Percentiles rank a stretch among this genome's conserved stretches.
These are phyloP conservation scores for Tamias sibiricus DNA, from an alignment of 2,113 vertebrate genomes.

Conservation along the genomic window DNA sequence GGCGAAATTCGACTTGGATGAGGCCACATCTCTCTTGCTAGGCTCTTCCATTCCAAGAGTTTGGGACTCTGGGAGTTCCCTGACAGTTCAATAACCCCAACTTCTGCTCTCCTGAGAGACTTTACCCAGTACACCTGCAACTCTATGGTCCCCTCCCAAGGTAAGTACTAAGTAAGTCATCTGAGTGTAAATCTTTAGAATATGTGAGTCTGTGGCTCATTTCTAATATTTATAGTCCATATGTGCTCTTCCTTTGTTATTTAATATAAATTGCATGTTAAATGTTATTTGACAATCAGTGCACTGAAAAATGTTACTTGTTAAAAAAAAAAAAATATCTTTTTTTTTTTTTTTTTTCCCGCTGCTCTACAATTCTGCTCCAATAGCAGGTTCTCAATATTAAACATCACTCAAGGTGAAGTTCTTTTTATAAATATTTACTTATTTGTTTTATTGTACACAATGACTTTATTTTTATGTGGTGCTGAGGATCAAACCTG, in stretches of 20 bases:
- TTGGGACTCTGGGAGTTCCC: not conserved
- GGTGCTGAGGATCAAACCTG: too few relatives aligned
- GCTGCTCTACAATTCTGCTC: not conserved
- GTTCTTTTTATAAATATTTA: too few relatives aligned
- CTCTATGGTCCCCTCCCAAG: not conserved
- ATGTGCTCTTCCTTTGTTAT: not conserved
- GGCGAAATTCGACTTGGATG: not conserved
- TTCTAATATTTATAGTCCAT: not conserved
- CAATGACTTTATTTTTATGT: too few relatives aligned
- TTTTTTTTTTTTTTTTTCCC: not conserved
- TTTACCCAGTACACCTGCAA: not conserved
- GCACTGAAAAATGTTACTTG: not conserved
- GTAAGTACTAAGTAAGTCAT: not conserved
- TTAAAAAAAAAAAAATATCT: not conserved
- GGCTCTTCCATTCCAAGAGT: not conserved
- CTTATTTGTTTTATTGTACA: too few relatives aligned
- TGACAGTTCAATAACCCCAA: too few relatives aligned
- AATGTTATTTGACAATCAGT: not conserved
- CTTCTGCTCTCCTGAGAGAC: not conserved
- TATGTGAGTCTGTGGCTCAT: not conserved
- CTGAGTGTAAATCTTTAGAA: not conserved
- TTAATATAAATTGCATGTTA: not conserved
- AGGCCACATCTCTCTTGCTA: not conserved
- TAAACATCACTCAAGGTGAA: not conserved
- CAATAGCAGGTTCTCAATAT: not conserved